Evolutionary conservation across 2,113 vertebrate genomes (phyloP), one percentile per base, ranked within the genome.

Genomic region (Chionodraco myersi): DNA sequence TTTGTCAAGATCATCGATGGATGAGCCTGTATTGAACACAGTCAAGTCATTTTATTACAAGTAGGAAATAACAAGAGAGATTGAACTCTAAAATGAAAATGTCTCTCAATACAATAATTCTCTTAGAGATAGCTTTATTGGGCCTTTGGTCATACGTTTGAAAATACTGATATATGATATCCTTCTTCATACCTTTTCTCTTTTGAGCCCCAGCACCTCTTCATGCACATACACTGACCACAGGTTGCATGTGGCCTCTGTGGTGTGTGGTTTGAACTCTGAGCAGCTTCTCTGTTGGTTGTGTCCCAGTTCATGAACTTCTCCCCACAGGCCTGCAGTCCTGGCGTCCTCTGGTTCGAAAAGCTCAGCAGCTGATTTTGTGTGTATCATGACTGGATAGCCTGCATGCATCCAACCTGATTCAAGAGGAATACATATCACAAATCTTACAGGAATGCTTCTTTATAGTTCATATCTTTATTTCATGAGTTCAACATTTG

Each of bases 211-310:
- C 30, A 96, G 83, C 54, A 94, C 89, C 0, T 77, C 83, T 83
- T 95, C 93, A 4, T 94, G 87, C 56, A 95, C 84, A 21, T 94
- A 96, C 72, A 96, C 79, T 0, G 95, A 92, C 96, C 95, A 97
- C 79, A 97, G 91, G 82, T 96, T 97, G 86, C 94, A 96, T 2
- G 95, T 95, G 18, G 93, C 91, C 79, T 97, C 96, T 0, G 91
- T 95, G 60, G 94, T 96, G 62, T 96, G 86, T 8, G 91, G 69
- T 5, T 62, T 86, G 79, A 97, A 95, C 75, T 95, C 94, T 96
- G 96, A 97, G 23, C 63, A 81, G 1, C 14, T 1, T 60, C 87
- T 86, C 86, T 96, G 96, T 45, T 96, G 94, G 66, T 96, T 96
- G 91, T 96, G 95, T 62, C 96, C 95, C 66, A 97, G 54, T 34